These are phyloP conservation scores for Drosophila siamana DNA, from an alignment of 2,888 invertebrate species.

Conservation along the genomic window DNA sequence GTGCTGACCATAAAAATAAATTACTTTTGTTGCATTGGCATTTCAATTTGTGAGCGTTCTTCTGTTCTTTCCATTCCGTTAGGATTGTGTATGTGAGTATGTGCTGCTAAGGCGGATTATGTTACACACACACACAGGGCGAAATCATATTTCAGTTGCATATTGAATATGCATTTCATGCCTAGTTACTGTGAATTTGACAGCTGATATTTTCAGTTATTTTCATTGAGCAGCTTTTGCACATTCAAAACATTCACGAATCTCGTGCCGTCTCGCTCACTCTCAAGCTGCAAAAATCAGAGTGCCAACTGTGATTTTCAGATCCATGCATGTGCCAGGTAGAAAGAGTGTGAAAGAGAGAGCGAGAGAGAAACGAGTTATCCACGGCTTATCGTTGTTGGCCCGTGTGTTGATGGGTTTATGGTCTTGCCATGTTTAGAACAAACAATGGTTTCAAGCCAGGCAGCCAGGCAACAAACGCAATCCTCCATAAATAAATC, in stretches of 20 bases:
- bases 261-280: constrained; percentile 30
- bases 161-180: constrained; percentile 24
- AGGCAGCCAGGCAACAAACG: constrained; percentile 39
- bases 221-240: constrained; percentile 45
- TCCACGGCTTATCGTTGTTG: constrained; percentile 61
- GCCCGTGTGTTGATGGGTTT: constrained; percentile 68
- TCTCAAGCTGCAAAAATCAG: constrained; percentile 15
- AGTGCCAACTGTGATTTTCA: constrained; percentile 14
- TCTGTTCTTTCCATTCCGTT: constrained; percentile 27
- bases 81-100: constrained; percentile 18
- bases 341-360: constrained; percentile 25
- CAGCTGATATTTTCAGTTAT: constrained; percentile 30
- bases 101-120: constrained; percentile 43
- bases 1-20: constrained; percentile 62
- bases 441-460: constrained; percentile 63
- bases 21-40: constrained; percentile 67
- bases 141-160: constrained; percentile 40
- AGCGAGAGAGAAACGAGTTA: constrained; percentile 66
- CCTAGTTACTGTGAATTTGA: constrained; percentile 42
- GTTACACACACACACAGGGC: constrained; percentile 41
- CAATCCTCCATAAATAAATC: constrained; percentile 75
- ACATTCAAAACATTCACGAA: constrained; percentile 19
- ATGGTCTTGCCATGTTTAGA: constrained; percentile 62
- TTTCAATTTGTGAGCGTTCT: constrained; percentile 71
- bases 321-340: constrained; percentile 2